Base-by-base conservation (phyloP, 1,140 invertebrate genomes). In the Drosophila lacertosa region DNA sequence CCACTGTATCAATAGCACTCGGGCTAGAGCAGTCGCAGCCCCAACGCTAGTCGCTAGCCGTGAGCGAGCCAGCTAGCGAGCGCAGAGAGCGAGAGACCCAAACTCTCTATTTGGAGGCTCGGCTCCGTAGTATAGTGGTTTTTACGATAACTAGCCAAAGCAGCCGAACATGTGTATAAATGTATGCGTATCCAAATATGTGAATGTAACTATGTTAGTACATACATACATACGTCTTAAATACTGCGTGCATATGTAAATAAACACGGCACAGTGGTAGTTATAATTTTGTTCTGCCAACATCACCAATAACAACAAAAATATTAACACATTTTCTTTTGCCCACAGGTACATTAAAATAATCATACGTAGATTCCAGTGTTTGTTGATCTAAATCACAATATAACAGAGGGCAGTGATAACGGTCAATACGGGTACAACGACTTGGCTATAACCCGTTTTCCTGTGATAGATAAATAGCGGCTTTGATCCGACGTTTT, bases 1-100 rank as follows among this genome's bases (percentile, higher is more conserved):
- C 42, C 16, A 66, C 48, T 55, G 60, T 74, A 70, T 58, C 72
- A 72, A 22, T 64, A 74, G 73, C 62, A 47, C 40, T 45, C 66
- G 26, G 44, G 44, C 73, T 57, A 75, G 62, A 60, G 64, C 47
- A 45, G 26, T 15, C 26, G 22, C 33, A 20, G 53, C 54, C 42
- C 59, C 67, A 55, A 37, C 40, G 48, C 29, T 33, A 69, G 40
- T 50, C 40, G 48, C 29, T 33, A 69, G 40, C 58, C 13, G 32
- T n/a, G 42, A 69, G 60, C 45, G 51, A 42, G 35, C 44, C 10
- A 44, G 26, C 18, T 10, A 29, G 40, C 37, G 24, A 26, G 9
- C 20, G 22, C 2, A 29, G 26, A 45, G 20, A 33, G 68, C 40
- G 53, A 66, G 53, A 47, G 24, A 53, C 24, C 54, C 15, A 58